These are phyloP conservation scores for Cynoglossus semilaevis DNA, from an alignment of 2,113 vertebrate species.

Conservation along the genomic window DNA sequence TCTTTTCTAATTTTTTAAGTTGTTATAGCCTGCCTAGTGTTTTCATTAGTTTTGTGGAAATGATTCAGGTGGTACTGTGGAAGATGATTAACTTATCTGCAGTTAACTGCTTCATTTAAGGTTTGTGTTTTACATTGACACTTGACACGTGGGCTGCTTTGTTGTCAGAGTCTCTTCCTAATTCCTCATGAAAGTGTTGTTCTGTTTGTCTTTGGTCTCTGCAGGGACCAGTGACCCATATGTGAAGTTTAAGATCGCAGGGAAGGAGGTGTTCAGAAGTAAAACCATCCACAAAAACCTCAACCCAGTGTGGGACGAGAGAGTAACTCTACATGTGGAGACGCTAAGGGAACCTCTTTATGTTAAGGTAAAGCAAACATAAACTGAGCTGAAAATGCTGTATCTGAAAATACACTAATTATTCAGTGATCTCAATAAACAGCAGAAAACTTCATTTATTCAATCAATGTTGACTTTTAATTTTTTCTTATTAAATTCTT, in stretches of 20 bases:
- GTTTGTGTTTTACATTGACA: too few species aligned
- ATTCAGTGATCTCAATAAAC: background rate
- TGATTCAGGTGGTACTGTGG: too few species aligned
- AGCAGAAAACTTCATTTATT: too few species aligned
- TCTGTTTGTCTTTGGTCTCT: background rate
- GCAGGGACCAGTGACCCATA: conserved; percentile 96
- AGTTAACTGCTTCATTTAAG: too few species aligned
- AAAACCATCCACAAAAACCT: conserved; percentile 96
- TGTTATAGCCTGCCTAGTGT: too few species aligned
- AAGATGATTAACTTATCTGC: too few species aligned
- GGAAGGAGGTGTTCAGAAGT: conserved; percentile 96
- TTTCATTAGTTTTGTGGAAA: too few species aligned
- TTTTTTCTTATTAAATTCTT: background rate
- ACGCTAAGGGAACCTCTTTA: conserved; percentile 86
- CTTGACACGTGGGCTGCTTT: background rate
- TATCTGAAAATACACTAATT: too few species aligned
- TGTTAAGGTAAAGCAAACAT: conserved; percentile 83
- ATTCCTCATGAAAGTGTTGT: background rate
- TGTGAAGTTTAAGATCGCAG: conserved; percentile 96
- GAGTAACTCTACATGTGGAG: conserved; percentile 82
- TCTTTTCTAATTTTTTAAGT: too few species aligned
- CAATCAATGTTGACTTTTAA: too few species aligned
- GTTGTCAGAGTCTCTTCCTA: background rate
- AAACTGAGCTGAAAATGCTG: too few species aligned
- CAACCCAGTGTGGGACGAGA: conserved; percentile 97